Conservation (phyloP, 2,888 invertebrate species). For the Epirrhoe tristata region DNA sequence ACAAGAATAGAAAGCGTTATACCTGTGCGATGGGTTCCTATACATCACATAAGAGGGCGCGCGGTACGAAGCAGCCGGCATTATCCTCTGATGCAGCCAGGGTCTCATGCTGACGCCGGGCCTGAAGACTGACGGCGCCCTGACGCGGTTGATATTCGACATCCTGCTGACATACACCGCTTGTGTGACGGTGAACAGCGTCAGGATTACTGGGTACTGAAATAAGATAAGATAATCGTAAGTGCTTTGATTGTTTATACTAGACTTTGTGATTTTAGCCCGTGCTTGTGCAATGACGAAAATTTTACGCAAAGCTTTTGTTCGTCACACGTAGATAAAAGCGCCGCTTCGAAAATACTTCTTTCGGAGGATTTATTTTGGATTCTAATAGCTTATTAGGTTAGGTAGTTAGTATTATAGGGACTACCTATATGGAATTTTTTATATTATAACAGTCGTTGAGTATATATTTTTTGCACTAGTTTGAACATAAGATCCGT, state of each 20-base stretch:
- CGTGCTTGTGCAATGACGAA: too few relatives aligned
- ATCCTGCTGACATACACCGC: conserved; percentile 72
- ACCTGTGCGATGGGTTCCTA: conserved; percentile 68
- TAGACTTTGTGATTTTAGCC: too few relatives aligned
- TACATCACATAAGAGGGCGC: conserved; percentile 68
- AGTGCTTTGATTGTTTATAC: not conserved
- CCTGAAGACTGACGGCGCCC: conserved; percentile 67
- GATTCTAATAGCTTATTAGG: too few relatives aligned
- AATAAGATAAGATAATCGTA: conserved; percentile 4
- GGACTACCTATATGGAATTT: too few relatives aligned
- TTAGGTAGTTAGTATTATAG: too few relatives aligned
- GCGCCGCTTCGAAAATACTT: too few relatives aligned
- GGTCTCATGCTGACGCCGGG: conserved; percentile 70
- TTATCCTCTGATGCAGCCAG: conserved; percentile 60
- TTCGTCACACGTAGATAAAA: too few relatives aligned
- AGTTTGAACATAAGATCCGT: not conserved
- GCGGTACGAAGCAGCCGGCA: conserved; percentile 65
- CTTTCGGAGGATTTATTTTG: too few relatives aligned
- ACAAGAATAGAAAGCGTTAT: conserved; percentile 3
- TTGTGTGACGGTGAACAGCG: conserved; percentile 62
- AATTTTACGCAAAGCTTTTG: too few relatives aligned
- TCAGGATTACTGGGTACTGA: conserved; percentile 53
- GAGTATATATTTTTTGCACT: too few relatives aligned
- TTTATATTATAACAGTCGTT: too few relatives aligned
- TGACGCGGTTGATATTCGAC: conserved; percentile 58